Percentiles rank a stretch among this genome's conserved stretches.
These are phyloP conservation scores for Xylocampa areola DNA, from an alignment of 2,888 invertebrate genomes.

Conservation along the genomic window DNA sequence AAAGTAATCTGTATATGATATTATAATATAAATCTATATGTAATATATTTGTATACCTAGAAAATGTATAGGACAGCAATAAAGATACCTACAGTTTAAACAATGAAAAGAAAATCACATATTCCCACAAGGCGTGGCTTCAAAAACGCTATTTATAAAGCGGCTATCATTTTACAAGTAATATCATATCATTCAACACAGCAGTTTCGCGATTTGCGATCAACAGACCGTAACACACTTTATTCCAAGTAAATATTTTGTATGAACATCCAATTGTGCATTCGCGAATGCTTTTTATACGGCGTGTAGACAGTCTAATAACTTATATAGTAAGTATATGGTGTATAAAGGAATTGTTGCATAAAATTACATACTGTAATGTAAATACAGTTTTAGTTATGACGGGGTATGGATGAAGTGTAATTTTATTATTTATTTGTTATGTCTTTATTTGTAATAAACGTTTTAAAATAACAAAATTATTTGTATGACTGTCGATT, in stretches of 20 bases:
- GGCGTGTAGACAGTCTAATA: slow-evolving; percentile 32
- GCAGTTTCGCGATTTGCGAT: slow-evolving; percentile 26
- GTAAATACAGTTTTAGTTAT: neutral
- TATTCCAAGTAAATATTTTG: slow-evolving; percentile 26
- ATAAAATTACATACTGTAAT: neutral
- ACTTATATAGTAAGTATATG: neutral
- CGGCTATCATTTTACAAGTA: slow-evolving; percentile 1
- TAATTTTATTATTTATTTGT: neutral
- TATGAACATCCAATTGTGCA: slow-evolving; percentile 25
- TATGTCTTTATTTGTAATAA: neutral
- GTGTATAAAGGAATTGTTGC: slow-evolving; percentile 22
- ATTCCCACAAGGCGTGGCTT: slow-evolving; percentile 11
- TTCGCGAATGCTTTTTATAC: slow-evolving; percentile 19
- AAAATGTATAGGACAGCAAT: too few species aligned
- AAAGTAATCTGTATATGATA: too few species aligned
- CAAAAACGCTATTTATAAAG: slow-evolving; percentile 15
- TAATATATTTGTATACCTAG: too few species aligned
- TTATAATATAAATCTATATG: too few species aligned
- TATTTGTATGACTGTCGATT: too few species aligned
- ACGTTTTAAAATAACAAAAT: too few species aligned
- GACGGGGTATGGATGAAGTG: neutral
- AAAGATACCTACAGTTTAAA: too few species aligned
- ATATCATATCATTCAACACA: slow-evolving; percentile 10
- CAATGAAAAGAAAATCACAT: neutral
- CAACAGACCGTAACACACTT: slow-evolving; percentile 10